Evolutionary conservation across 2,888 invertebrate genomes (phyloP), one percentile per base, ranked within the genome.

Genomic region (Teleiodes luculella): DNA sequence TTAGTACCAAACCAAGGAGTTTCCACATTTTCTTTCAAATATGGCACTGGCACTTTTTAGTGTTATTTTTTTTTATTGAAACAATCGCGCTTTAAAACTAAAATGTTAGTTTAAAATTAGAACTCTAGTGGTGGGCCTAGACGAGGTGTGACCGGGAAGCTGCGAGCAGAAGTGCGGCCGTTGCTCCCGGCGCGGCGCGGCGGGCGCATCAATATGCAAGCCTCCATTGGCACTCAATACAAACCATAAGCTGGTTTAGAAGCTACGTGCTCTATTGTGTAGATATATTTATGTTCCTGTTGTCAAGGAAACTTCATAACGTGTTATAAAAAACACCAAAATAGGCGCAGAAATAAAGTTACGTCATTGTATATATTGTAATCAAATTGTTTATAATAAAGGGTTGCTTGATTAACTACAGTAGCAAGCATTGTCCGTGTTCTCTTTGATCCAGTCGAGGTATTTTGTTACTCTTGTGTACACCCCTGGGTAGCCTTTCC

Each of bases 401-500:
- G 11, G 33, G 18, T 4, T 24, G 14, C 6, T 66, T 24, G 53
- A 91, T 70, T 93, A 92, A 72, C 91, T 91, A 78, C 96, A 97
- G 77, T 94, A 96, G 72, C 96, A 96, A 14, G 94, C 95, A 68
- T 95, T 96, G 60, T 90, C 91, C 0, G 96, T 92, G 69, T 96
- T 94, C 56, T 93, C 92, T 65, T 88, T 80, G 57, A 96, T 95
- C 96, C 96, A 97, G 66, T 94, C 93, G 54, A 96, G 78, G 76
- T 95, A 96, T 68, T 93, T 92, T 0, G 95, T 95, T 8, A 96
- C 93, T 67, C 96, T 90, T 2, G 96, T 95, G 73, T 96, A 96
- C 0, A 96, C 95, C 3, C 96, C 96, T 0, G 96, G 96, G 76
- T 95, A 96, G 10, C 95, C 95, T 55, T 93, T 93, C 58, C 96